Conservation (phyloP, 2,113 vertebrate genomes). For the Suricata suricatta region DNA sequence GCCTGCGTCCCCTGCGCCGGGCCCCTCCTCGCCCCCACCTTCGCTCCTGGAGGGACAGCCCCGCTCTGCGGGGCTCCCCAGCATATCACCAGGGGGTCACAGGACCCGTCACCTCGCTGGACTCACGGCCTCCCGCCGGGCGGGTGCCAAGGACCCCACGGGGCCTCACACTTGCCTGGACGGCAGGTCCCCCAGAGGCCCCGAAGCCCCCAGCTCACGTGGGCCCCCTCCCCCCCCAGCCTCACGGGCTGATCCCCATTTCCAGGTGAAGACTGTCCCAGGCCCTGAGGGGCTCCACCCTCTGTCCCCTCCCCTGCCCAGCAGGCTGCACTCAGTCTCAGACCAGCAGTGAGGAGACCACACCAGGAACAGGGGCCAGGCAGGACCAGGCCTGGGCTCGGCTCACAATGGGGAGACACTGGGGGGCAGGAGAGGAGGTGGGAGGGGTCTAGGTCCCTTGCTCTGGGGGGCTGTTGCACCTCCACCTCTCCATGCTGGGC, state of each 20-base stretch:
- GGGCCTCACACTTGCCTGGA: background rate
- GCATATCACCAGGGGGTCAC: background rate
- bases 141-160: background rate
- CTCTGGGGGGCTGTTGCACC: too few species aligned
- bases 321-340: background rate
- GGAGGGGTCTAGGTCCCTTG: too few species aligned
- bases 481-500: too few species aligned
- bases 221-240: background rate
- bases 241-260: too few species aligned
- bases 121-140: rapidly evolving
- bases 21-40: background rate
- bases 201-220: background rate
- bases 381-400: background rate
- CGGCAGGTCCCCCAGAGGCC: background rate
- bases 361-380: background rate
- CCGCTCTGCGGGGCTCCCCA: background rate
- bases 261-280: too few species aligned
- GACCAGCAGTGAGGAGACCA: background rate
- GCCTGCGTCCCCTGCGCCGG: background rate
- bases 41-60: background rate
- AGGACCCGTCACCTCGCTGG: background rate
- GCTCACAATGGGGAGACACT: background rate
- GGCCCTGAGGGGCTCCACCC: background rate
- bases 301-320: background rate
- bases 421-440: background rate